Evolutionary conservation across 2,113 vertebrate species (phyloP).

Genomic region (Phylloscopus whistleri): DNA sequence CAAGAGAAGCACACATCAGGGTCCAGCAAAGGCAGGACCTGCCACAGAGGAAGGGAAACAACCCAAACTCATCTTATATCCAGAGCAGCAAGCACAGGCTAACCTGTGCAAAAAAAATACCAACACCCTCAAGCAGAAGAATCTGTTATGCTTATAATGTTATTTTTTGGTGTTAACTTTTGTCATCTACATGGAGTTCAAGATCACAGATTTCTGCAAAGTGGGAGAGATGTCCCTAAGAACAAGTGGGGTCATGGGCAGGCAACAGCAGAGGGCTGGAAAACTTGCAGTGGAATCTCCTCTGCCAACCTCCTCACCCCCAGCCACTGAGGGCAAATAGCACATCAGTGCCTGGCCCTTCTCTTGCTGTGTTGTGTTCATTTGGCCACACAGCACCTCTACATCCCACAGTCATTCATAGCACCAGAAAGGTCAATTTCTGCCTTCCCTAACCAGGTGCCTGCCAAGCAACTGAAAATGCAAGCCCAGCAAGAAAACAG

Average conservation of each 20-base stretch:
- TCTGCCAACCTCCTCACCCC: not conserved
- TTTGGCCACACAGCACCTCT: not conserved
- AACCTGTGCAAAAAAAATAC: not conserved
- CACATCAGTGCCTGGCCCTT: not conserved
- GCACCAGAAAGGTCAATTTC: not conserved
- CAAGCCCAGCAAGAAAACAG: not conserved
- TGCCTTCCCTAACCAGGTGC: not conserved
- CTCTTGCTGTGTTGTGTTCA: not conserved
- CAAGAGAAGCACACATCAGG: not conserved
- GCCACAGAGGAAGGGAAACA: not conserved
- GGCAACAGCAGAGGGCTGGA: not conserved
- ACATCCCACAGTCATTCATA: fast-evolving
- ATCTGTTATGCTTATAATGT: not conserved
- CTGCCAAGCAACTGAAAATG: not conserved
- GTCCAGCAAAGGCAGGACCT: not conserved
- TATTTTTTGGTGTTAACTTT: not conserved
- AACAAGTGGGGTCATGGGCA: fast-evolving
- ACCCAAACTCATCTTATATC: not conserved
- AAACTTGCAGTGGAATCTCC: not conserved
- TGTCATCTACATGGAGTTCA: not conserved
- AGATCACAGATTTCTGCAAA: not conserved
- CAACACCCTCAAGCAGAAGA: not conserved
- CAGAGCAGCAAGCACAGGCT: not conserved
- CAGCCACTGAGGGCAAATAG: fast-evolving
- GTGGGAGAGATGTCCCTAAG: not conserved